Base-by-base conservation (phyloP, 2,888 invertebrate species). In the Euzetes globulus region DNA sequence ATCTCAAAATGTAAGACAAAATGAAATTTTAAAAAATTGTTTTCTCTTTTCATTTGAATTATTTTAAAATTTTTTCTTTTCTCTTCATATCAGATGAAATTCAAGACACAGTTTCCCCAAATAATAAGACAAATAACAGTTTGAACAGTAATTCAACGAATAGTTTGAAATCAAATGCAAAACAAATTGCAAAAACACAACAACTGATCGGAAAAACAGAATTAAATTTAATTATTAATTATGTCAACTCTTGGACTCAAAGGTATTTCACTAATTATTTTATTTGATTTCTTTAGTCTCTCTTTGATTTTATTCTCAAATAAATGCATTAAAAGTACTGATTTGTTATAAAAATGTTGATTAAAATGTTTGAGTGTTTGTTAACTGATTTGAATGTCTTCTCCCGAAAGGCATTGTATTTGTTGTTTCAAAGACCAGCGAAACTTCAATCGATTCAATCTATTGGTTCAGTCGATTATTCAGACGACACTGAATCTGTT, bases 381-480 rank as follows among this genome's bases (percentile, higher is more conserved):
- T n/a, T n/a, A n/a, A n/a, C n/a, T n/a, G n/a, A 41, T 11, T 41
- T 78, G 90, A 92, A 83, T 88, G 88, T 79, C 88, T 92, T 78
- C 87, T 91, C 81, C 88, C 90, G 80, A 76, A 83, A 92, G 93
- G 82, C 94, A 95, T 85, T 95, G 95, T 82, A 92, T 94, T 90
- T 95, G 95, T 84, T 91, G 93, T 84, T 94, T 92, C 84, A 88
- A 94, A 80, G 94, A 94, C 85, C 88, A 89, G 75, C 93, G 93
- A 84, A 94, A 94, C 84, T 91, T 92, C 84, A 94, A 94, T 82
- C 87, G 92, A 79, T 91, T 94, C 83, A 92, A 92, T 83, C 86
- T 91, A 81, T 87, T 95, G 79, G 90, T 93, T 52, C 94, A 94
- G 83, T 91, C 92, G 78, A 88, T 94, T 79, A 88, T 94, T 76